phyloP scores from a whole-genome alignment of 2,113 vertebrate species.

The Dermatemys mawii region DNA sequence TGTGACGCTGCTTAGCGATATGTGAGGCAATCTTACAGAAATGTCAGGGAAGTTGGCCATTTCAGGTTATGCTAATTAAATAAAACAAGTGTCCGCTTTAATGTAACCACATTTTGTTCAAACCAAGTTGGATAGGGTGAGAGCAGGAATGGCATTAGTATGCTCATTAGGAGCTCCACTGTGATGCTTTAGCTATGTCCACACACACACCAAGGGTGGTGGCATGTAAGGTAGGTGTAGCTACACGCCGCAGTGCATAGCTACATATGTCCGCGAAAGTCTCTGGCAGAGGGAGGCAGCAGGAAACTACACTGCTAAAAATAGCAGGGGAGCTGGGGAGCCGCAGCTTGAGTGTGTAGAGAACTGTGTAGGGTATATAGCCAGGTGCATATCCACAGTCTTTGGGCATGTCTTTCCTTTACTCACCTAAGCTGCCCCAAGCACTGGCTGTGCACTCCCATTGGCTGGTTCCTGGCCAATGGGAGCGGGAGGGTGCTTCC shows the following conservation, averaged over 20 bases:
- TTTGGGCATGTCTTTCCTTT: background rate
- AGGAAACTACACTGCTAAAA: background rate
- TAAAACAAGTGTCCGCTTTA: background rate
- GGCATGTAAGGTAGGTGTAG: background rate
- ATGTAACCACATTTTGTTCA: background rate
- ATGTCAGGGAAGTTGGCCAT: background rate
- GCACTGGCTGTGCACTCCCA: too few species aligned
- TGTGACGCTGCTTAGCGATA: fast-evolving
- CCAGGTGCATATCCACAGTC: background rate
- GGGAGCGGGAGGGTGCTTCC: too few species aligned
- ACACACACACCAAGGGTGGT: background rate
- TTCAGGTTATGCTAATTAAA: background rate
- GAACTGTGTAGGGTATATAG: background rate
- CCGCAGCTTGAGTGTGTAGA: background rate
- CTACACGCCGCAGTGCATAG: background rate
- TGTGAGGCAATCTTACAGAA: background rate
- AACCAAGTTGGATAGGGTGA: background rate
- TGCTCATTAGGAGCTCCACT: background rate
- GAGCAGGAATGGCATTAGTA: background rate
- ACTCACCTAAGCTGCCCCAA: background rate
- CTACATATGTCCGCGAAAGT: background rate
- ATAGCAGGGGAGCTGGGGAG: background rate
- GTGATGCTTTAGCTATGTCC: background rate
- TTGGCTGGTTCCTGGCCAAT: too few species aligned
- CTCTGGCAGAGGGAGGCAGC: background rate